phyloP scores from a whole-genome alignment of 2,113 vertebrate genomes.

The Prinia subflava region DNA sequence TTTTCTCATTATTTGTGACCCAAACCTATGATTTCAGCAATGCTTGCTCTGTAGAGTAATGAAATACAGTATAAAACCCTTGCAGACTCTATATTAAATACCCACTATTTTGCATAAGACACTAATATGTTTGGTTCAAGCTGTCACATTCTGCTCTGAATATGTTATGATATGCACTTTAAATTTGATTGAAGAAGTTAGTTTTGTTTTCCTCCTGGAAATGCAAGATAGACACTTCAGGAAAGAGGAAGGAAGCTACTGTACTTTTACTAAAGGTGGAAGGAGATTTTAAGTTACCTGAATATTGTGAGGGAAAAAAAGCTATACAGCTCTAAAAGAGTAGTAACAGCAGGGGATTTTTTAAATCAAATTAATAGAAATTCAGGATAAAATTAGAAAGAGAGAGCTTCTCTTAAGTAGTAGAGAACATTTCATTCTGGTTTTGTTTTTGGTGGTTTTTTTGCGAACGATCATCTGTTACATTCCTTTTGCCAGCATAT shows the following conservation, averaged over 20 bases:
- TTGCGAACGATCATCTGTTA: neutral
- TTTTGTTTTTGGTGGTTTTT: neutral
- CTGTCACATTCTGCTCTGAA: neutral
- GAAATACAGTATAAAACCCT: neutral
- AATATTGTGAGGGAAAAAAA: neutral
- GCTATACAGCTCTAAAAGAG: neutral
- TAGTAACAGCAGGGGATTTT: neutral
- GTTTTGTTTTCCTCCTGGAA: neutral
- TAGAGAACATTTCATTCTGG: neutral
- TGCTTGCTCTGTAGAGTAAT: neutral
- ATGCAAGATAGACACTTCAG: neutral
- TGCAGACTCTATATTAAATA: neutral
- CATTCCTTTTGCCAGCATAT: neutral
- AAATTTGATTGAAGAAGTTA: neutral
- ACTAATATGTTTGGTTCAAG: neutral
- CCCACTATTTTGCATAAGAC: neutral
- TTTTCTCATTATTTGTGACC: neutral
- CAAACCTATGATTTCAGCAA: neutral
- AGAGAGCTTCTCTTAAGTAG: neutral
- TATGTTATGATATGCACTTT: neutral
- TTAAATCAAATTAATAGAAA: neutral
- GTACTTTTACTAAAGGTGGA: neutral
- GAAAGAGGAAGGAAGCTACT: neutral
- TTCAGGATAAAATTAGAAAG: neutral
- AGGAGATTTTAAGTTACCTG: neutral